Percentiles rank a stretch among this genome's conserved stretches.
Evolutionary conservation across 2,888 invertebrate species (phyloP).

Genomic region (Caenorhabditis sp.): DNA sequence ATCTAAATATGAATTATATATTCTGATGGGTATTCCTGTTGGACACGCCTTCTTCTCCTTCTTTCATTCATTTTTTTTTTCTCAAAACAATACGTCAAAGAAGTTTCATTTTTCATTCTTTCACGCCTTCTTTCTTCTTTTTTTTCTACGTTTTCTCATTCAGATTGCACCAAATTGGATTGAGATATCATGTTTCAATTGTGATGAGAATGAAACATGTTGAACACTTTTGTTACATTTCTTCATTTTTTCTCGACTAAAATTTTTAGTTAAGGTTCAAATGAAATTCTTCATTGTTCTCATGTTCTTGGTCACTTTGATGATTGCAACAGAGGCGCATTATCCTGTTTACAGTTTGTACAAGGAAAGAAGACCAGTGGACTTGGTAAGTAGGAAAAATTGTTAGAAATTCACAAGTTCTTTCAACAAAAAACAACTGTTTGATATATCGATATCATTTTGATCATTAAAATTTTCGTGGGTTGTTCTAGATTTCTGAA

Average conservation of each 20-base stretch:
- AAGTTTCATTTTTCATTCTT: conserved; percentile 28
- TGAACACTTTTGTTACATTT: conserved; percentile 3
- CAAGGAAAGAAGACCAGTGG: conserved; percentile 37
- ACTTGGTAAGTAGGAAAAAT: conserved; percentile 32
- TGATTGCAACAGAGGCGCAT: conserved; percentile 19
- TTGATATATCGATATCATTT: no score
- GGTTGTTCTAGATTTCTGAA: no score
- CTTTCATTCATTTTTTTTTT: background rate
- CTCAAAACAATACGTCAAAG: background rate
- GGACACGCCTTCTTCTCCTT: conserved; percentile 6
- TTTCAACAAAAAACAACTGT: no score
- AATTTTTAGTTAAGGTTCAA: background rate
- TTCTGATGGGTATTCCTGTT: no score
- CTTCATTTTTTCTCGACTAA: background rate
- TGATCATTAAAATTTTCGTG: no score
- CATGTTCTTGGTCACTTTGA: conserved; percentile 8
- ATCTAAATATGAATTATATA: no score
- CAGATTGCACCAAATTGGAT: background rate
- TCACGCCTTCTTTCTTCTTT: conserved; percentile 14
- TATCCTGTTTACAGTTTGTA: conserved; percentile 44
- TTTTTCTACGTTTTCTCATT: background rate
- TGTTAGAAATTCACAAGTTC: no score
- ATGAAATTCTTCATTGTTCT: conserved; percentile 18
- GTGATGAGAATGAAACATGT: background rate
- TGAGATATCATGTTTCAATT: background rate